Percentiles rank a stretch among this genome's conserved stretches.
Evolutionary conservation across 2,113 vertebrate genomes (phyloP).

Genomic region (Amphiprion ocellaris): DNA sequence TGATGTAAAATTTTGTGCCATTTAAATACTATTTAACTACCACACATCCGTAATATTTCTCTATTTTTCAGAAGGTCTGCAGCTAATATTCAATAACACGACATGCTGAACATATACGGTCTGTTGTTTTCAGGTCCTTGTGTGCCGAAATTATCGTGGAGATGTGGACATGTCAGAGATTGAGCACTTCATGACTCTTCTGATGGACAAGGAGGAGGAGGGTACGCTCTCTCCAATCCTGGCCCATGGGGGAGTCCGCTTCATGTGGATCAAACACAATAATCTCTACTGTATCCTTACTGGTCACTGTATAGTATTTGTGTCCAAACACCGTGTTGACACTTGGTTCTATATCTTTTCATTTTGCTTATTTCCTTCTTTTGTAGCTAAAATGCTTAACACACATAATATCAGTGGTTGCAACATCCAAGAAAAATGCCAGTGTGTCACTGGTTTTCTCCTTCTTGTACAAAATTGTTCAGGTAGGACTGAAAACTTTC

Average conservation of each 20-base stretch:
- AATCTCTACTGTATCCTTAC: slow-evolving; percentile 96
- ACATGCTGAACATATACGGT: background rate
- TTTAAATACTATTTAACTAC: background rate
- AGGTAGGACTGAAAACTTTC: slow-evolving; percentile 83
- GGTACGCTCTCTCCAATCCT: slow-evolving; percentile 95
- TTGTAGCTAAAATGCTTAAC: slow-evolving; percentile 79
- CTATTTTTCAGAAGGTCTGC: background rate
- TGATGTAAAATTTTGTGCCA: too few species aligned
- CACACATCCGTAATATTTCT: background rate
- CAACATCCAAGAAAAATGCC: slow-evolving; percentile 98
- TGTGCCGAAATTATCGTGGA: slow-evolving; percentile 96
- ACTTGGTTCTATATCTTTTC: background rate
- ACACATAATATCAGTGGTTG: slow-evolving; percentile 87
- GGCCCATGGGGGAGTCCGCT: slow-evolving; percentile 95
- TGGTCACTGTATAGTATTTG: background rate
- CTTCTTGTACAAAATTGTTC: slow-evolving; percentile 98
- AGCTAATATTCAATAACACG: background rate
- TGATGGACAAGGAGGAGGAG: slow-evolving; percentile 99
- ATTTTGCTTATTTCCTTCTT: background rate
- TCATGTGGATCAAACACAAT: slow-evolving; percentile 99
- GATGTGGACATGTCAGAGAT: slow-evolving; percentile 99
- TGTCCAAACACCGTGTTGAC: background rate
- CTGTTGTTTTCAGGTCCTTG: slow-evolving; percentile 88
- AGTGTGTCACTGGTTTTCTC: slow-evolving; percentile 97
- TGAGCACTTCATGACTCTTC: slow-evolving; percentile 98